Evolutionary conservation across 2,113 vertebrate genomes (phyloP), one percentile per base, ranked within the genome.

Genomic region (Cercopithecus mona): DNA sequence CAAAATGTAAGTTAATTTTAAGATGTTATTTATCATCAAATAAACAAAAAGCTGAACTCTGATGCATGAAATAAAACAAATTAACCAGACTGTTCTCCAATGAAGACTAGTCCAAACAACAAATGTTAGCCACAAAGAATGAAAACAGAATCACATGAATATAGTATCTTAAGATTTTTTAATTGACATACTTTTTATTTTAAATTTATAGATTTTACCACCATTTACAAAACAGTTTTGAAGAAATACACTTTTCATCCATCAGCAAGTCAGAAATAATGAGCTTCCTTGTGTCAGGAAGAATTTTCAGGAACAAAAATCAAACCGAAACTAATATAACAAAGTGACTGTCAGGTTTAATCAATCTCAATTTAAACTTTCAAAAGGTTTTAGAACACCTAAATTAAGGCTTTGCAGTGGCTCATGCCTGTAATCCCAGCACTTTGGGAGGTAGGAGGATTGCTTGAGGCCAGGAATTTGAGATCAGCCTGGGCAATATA

Each of bases 381-480:
- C 70, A 82, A 87, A 90, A 90, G n/a, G 45, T 88, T 87, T 96
- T 80, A 55, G 52, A 94, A 95, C 94, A 68, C 40, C 59, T 91
- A 88, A 72, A 13, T 57, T 88, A 70, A 64, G 61, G 61, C 61
- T 64, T 64, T 64, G 61, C 27, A 64, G 61, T 64, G 61, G 61
- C 27, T 64, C 61, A 32, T 32, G 61, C 12, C 61, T 64, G 27
- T 64, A 64, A 64, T 64, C 61, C 61, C 61, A 64, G 61, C 27
- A 64, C 61, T 64, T 6, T 32, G 61, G 61, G 61, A 64, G 27
- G 61, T 64, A 64, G 61, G 61, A 32, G 61, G 27, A 32, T 32
- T 64, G 61, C 30, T 64, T 32, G 61, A 30, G 61, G 61, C 27
- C 61, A 64, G 61, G 27, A 64, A 64, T 64, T 64, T 64, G 61